These are phyloP conservation scores for Percopsis omiscomaycus DNA, from an alignment of 2,797 vertebrate genomes.

Conservation along the genomic window DNA sequence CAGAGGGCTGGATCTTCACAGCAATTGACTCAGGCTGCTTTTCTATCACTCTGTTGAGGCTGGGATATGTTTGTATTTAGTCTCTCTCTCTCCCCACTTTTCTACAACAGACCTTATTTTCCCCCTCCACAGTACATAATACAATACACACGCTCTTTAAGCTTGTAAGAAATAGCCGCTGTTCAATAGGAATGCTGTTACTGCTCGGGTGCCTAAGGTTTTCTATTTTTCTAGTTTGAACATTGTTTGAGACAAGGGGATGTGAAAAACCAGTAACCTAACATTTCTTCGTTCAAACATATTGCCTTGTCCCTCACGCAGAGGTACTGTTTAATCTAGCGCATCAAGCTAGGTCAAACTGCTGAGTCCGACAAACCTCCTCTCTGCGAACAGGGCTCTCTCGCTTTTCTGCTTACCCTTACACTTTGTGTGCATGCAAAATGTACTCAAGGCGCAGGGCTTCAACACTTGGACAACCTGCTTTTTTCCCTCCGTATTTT, in stretches of 20 bases:
- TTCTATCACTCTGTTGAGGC: conserved; percentile 39
- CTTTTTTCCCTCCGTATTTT: conserved; percentile 45
- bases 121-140: background rate
- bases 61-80: conserved; percentile 28
- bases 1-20: conserved; percentile 26
- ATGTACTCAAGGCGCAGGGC: conserved; percentile 67
- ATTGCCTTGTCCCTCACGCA: conserved; percentile 36
- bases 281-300: conserved; percentile 33
- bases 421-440: conserved; percentile 72
- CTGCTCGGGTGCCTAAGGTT: background rate
- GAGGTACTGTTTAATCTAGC: conserved; percentile 46
- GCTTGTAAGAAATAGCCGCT: background rate
- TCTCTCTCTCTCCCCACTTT: conserved; percentile 13
- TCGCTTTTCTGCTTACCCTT: conserved; percentile 72
- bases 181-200: too few species aligned
- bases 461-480: conserved; percentile 43
- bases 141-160: background rate
- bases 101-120: background rate
- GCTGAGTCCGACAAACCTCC: conserved; percentile 62
- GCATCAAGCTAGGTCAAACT: conserved; percentile 55
- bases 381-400: conserved; percentile 42
- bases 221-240: background rate
- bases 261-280: background rate
- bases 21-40: conserved; percentile 32
- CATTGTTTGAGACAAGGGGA: background rate